A percentile compares a stretch with the other conserved stretches of the same genome.
Evolutionary conservation across 2,888 invertebrate genomes (phyloP).

Genomic region (Drosophila mercatorum): DNA sequence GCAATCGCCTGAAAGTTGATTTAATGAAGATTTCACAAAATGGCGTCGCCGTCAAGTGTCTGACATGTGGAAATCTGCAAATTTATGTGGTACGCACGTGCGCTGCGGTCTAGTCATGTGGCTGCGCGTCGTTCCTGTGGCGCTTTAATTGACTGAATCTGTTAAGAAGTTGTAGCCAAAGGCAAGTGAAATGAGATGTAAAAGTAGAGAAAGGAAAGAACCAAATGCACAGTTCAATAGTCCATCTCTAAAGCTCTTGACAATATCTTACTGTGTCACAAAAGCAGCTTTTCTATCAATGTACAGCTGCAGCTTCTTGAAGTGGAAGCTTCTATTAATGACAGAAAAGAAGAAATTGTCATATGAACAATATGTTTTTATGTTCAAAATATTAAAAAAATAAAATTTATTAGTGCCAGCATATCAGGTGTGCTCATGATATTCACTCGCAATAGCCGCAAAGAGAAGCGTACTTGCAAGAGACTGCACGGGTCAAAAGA

Average conservation of each 20-base stretch:
- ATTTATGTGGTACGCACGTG: slow-evolving; percentile 56
- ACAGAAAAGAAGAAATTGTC: too few species aligned
- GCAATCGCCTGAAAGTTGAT: slow-evolving; percentile 78
- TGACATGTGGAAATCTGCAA: slow-evolving; percentile 63
- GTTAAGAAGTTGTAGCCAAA: background rate
- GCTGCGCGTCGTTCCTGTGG: background rate
- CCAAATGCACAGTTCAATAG: background rate
- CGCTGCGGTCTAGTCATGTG: slow-evolving; percentile 31
- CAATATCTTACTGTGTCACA: background rate
- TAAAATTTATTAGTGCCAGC: too few species aligned
- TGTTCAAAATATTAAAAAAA: too few species aligned
- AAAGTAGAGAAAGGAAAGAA: background rate
- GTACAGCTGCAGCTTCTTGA: background rate
- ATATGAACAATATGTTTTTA: too few species aligned
- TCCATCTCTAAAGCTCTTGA: too few species aligned
- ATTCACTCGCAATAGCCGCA: background rate
- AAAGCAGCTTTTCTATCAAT: background rate
- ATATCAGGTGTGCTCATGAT: background rate
- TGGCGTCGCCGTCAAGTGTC: slow-evolving; percentile 47
- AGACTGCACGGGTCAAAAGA: too few species aligned
- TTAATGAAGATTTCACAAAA: slow-evolving; percentile 78
- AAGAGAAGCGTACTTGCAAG: too few species aligned
- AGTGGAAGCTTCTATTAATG: too few species aligned
- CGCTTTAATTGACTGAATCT: slow-evolving; percentile 32
- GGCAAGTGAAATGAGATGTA: slow-evolving; percentile 9